Base-by-base conservation (phyloP, 2,113 vertebrate species). In the Psephotus haematonotus region DNA sequence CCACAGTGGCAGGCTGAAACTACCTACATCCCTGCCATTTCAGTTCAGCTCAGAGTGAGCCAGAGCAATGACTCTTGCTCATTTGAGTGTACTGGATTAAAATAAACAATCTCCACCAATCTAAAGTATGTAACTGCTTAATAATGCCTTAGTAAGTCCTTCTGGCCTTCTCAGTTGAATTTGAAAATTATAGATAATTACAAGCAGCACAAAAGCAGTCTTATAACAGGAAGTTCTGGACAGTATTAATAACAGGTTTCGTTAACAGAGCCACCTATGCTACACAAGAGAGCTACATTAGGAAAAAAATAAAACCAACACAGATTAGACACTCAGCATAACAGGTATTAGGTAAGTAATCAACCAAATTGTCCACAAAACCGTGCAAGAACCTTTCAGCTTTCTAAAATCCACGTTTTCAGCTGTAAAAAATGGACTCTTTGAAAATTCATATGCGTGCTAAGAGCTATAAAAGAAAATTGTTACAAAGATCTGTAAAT, bases 181-280 rank as follows among this genome's bases (percentile, higher is more conserved):
- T 59, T 89, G 43, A 92, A 95, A 93, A 93, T 92, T 95, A 82
- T 20, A 78, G 65, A 60, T 92, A 92, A 95, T 93, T 95, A 75
- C 39, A 79, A 92, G 49, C 0, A 1, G 29, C 39, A 96, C 72
- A 93, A 96, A 93, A 90, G 29, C 9, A 94, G 47, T 64, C 78
- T 94, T 96, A 68, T 50, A 89, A 87, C 78, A 96, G 93, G 93
- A 97, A 95, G 62, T 25, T 10, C 43, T 90, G 83, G 72, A 64
- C 72, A 60, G 29, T 78, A 68, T 92, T 95, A 96, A 91, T 95
- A 88, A 91, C 29, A 92, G 83, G 60, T 83, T 94, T 93, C 60
- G 55, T 88, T 91, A 88, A 49, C 60, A 84, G 80, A 71, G 91
- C 47, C 72, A 86, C 77, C 77, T 93, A 82, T 90, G 20, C 2